These are phyloP conservation scores for Euura saliciscinereae DNA, from an alignment of 1,140 invertebrate genomes.

Conservation along the genomic window DNA sequence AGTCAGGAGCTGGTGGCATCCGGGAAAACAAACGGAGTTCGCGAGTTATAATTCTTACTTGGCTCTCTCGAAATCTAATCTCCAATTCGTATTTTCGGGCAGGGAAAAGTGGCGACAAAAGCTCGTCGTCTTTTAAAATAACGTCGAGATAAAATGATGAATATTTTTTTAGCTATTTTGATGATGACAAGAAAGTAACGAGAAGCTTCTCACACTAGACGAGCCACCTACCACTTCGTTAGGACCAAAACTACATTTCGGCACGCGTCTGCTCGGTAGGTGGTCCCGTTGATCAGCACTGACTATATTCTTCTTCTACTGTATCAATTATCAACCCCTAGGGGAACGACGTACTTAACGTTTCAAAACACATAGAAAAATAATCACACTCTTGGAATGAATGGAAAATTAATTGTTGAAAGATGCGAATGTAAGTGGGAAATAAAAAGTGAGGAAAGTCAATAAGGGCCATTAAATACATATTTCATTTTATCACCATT, in stretches of 20 bases:
- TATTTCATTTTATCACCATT: no score
- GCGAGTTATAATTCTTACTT: background rate
- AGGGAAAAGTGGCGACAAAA: background rate
- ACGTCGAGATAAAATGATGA: background rate
- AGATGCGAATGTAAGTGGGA: no score
- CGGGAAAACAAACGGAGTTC: background rate
- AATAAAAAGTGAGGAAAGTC: no score
- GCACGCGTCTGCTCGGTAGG: constrained; percentile 46
- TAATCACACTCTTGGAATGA: no score
- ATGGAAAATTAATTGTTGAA: no score
- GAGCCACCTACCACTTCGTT: constrained; percentile 33
- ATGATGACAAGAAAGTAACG: no score
- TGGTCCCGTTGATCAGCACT: constrained; percentile 30
- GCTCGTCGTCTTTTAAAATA: background rate
- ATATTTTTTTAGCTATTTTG: background rate
- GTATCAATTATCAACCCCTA: background rate
- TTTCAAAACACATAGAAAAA: no score
- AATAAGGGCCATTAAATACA: no score
- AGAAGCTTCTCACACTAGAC: no score
- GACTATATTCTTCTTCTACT: background rate
- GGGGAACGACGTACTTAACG: no score
- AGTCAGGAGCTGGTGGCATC: background rate
- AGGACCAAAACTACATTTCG: constrained; percentile 44
- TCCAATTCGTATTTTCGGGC: constrained; percentile 5
- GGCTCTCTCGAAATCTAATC: background rate